Conservation (phyloP, 2,797 vertebrate genomes). For the Pangasius mekongensis region DNA sequence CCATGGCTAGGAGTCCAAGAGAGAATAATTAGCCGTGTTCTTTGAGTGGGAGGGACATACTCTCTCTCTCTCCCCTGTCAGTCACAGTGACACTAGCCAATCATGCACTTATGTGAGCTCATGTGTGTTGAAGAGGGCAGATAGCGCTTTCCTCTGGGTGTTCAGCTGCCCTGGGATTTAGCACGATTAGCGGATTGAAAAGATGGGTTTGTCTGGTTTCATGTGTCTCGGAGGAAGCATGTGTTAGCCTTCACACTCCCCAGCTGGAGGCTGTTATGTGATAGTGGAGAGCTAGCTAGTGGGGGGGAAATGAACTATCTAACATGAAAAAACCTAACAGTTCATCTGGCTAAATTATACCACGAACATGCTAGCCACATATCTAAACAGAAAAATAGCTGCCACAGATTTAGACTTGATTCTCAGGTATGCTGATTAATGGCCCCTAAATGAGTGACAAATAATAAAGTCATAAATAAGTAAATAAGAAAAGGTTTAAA, state of each 20-base stretch:
- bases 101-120: background rate
- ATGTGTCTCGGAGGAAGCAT: background rate
- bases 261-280: background rate
- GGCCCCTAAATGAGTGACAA: background rate
- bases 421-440: background rate
- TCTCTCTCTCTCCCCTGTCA: background rate
- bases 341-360: background rate
- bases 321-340: too few species aligned
- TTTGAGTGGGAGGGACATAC: background rate
- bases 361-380: background rate
- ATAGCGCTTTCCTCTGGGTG: background rate
- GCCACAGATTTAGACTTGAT: background rate
- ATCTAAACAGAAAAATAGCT: background rate
- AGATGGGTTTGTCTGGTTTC: background rate
- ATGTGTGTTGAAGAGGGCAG: background rate
- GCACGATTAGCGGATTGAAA: background rate
- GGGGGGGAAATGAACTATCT: background rate
- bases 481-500: background rate
- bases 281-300: background rate
- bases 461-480: background rate
- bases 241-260: background rate
- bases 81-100: background rate
- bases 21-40: background rate
- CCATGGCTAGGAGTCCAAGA: background rate
- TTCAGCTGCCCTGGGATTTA: background rate